Conservation (phyloP, 2,888 invertebrate genomes). For the Ferrisia virgata region DNA sequence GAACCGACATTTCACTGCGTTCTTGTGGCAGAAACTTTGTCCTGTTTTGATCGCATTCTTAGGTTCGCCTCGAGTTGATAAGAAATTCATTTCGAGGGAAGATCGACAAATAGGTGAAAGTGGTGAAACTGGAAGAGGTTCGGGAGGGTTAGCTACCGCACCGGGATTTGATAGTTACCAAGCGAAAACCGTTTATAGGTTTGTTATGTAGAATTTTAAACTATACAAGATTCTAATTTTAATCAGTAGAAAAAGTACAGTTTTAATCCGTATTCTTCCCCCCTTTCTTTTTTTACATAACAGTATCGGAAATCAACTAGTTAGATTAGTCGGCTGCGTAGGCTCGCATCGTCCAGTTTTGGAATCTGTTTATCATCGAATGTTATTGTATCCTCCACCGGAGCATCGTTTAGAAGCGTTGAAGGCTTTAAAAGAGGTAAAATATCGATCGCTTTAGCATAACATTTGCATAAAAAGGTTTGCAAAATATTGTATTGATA, state of each 20-base stretch:
- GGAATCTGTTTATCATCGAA: slow-evolving; percentile 89
- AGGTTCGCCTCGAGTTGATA: slow-evolving; percentile 81
- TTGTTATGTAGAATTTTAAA: too few relatives aligned
- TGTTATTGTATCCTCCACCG: slow-evolving; percentile 83
- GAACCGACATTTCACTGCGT: slow-evolving; percentile 81
- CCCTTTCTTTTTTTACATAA: neutral
- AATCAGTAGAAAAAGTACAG: too few relatives aligned
- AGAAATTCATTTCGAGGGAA: slow-evolving; percentile 61
- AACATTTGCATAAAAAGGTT: too few relatives aligned
- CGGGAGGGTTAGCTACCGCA: slow-evolving; percentile 67
- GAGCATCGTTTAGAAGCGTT: slow-evolving; percentile 81
- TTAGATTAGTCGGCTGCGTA: slow-evolving; percentile 82
- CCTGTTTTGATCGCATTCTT: slow-evolving; percentile 83
- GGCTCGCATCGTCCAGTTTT: slow-evolving; percentile 84
- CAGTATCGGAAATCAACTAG: slow-evolving; percentile 84
- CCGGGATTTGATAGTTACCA: slow-evolving; percentile 78
- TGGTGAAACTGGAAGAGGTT: slow-evolving; percentile 62
- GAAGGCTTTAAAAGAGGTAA: slow-evolving; percentile 73
- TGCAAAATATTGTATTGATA: neutral
- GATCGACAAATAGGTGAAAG: slow-evolving; percentile 56
- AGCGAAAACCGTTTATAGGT: slow-evolving; percentile 86
- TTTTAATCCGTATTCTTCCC: neutral
- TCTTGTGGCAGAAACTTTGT: slow-evolving; percentile 89
- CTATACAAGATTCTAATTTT: too few relatives aligned
- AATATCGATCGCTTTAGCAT: too few relatives aligned